These are phyloP conservation scores for Urophycis tenuis DNA, from an alignment of 2,797 vertebrate genomes.

Conservation along the genomic window DNA sequence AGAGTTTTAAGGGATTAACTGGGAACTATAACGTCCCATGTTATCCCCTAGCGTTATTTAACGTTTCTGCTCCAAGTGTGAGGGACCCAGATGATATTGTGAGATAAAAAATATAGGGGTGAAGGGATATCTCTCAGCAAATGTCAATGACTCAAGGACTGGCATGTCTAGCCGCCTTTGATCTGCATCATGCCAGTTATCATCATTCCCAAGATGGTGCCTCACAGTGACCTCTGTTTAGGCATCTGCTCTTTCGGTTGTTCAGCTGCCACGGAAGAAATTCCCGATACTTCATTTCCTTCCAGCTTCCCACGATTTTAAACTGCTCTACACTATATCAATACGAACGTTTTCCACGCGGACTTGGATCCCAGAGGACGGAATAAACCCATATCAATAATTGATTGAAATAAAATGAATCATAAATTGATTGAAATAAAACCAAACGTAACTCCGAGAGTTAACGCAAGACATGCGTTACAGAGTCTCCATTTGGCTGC, in stretches of 20 bases:
- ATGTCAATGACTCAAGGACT: conserved; percentile 4
- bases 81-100: not conserved
- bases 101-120: conserved; percentile 16
- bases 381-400: not conserved
- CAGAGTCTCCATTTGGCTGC: no score
- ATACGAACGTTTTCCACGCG: not conserved
- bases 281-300: conserved; percentile 8
- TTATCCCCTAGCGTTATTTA: not conserved
- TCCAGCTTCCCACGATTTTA: conserved; percentile 10
- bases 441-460: not conserved
- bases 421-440: no score
- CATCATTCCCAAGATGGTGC: not conserved
- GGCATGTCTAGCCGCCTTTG: not conserved
- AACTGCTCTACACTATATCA: not conserved
- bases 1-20: not conserved
- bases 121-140: not conserved
- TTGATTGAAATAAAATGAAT: not conserved
- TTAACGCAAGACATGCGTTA: not conserved
- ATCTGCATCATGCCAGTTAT: not conserved
- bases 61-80: not conserved
- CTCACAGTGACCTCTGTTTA: conserved; percentile 20
- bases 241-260: conserved; percentile 27
- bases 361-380: not conserved
- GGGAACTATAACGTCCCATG: not conserved
- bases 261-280: conserved; percentile 27